These are phyloP conservation scores for Bradysia coprophila DNA, from an alignment of 1,140 invertebrate genomes.

Conservation along the genomic window DNA sequence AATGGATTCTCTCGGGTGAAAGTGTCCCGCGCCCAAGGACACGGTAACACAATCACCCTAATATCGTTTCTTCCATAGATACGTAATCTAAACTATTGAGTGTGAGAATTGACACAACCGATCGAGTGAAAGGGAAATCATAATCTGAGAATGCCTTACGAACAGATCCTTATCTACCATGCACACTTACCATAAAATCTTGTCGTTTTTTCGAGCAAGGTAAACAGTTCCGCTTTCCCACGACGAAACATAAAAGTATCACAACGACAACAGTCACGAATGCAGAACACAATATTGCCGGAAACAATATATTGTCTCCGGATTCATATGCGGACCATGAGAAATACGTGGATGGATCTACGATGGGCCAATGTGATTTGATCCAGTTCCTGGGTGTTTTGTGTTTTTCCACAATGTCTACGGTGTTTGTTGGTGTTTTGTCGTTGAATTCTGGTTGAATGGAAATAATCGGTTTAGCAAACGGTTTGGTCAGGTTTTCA, in stretches of 20 bases:
- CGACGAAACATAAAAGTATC: background rate
- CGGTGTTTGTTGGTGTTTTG: too few species aligned
- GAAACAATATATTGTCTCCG: background rate
- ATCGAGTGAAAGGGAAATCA: too few species aligned
- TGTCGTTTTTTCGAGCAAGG: background rate
- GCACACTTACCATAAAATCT: background rate
- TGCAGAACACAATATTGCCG: background rate
- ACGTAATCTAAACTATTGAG: too few species aligned
- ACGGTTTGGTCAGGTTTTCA: too few species aligned
- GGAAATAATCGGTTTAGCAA: too few species aligned
- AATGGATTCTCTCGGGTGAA: too few species aligned
- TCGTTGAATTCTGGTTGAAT: too few species aligned
- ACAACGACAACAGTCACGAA: background rate
- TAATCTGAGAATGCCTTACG: background rate
- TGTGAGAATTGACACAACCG: too few species aligned
- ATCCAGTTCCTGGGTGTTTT: conserved; percentile 19
- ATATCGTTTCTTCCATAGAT: background rate
- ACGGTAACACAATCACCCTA: background rate
- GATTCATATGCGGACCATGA: conserved; percentile 33
- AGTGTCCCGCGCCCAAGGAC: too few species aligned
- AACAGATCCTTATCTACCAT: background rate
- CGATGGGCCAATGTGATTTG: conserved; percentile 32
- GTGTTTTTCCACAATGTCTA: conserved; percentile 21
- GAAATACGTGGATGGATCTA: conserved; percentile 38
- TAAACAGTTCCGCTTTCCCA: background rate